Conservation (phyloP, 2,888 invertebrate genomes). For the Athrips mouffetella region DNA sequence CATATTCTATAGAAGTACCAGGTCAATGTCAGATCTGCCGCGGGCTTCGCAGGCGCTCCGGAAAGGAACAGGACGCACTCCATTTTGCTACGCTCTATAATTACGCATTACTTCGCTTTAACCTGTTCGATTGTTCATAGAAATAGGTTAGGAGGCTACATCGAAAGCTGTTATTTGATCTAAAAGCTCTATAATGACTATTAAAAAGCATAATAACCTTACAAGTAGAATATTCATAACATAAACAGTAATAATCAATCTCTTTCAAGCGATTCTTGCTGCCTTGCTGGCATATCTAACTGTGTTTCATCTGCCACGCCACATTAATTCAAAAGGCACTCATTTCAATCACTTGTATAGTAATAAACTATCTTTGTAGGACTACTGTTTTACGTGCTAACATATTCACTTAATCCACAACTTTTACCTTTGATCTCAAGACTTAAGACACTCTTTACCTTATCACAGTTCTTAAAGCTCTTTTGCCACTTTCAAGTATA, state of each 20-base stretch:
- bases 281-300: not conserved
- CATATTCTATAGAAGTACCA: slow-evolving; percentile 56
- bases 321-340: slow-evolving; percentile 9
- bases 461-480: not conserved
- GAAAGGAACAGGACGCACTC: slow-evolving; percentile 50
- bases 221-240: too few relatives aligned
- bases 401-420: slow-evolving; percentile 11
- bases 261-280: not conserved
- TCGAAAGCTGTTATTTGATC: too few relatives aligned
- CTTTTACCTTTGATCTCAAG: not conserved
- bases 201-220: too few relatives aligned
- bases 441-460: not conserved
- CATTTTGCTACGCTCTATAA: slow-evolving; percentile 26
- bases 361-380: slow-evolving; percentile 38
- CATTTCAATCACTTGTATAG: slow-evolving; percentile 44
- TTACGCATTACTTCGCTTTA: not conserved
- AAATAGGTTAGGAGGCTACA: too few relatives aligned
- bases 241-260: too few relatives aligned
- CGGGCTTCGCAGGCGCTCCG: slow-evolving; percentile 26
- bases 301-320: not conserved
- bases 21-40: slow-evolving; percentile 42
- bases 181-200: too few relatives aligned
- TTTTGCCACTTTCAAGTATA: not conserved
- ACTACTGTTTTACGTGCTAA: slow-evolving; percentile 33
- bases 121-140: not conserved